Conservation (phyloP, 1,140 invertebrate species). For the Panagrolaimus sp. region DNA sequence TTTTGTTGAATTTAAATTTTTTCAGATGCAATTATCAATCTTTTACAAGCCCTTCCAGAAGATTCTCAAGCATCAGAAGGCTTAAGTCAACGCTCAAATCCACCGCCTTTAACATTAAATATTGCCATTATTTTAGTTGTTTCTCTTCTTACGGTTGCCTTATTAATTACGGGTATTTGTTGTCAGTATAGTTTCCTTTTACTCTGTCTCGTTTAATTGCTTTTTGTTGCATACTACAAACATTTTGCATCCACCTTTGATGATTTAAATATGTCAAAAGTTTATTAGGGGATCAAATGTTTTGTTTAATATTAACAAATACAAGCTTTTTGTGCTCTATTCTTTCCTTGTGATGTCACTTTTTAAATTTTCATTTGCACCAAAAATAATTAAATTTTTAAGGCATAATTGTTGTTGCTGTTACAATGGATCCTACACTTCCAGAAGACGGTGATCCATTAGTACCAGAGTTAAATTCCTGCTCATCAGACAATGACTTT, state of each 20-base stretch:
- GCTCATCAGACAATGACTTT: not conserved
- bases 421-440: not conserved
- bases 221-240: not conserved
- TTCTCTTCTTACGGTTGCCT: constrained; percentile 1
- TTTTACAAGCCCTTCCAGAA: not conserved
- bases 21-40: not conserved
- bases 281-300: too few relatives aligned
- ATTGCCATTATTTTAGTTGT: constrained; percentile 6
- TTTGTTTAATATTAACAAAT: too few relatives aligned
- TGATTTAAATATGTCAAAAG: too few relatives aligned
- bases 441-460: not conserved
- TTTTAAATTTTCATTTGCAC: too few relatives aligned
- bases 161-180: constrained; percentile 11
- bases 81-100: not conserved
- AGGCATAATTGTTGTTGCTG: constrained; percentile 5
- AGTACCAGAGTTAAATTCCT: not conserved
- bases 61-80: not conserved
- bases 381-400: not conserved
- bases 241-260: too few relatives aligned
- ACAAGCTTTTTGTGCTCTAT: too few relatives aligned
- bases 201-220: not conserved
- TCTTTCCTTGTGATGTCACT: too few relatives aligned
- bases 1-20: not conserved
- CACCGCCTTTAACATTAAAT: not conserved
- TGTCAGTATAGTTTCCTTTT: not conserved